phyloP scores from a whole-genome alignment of 92 coral and sea anemone species.

The Parazoanthus darwini region DNA sequence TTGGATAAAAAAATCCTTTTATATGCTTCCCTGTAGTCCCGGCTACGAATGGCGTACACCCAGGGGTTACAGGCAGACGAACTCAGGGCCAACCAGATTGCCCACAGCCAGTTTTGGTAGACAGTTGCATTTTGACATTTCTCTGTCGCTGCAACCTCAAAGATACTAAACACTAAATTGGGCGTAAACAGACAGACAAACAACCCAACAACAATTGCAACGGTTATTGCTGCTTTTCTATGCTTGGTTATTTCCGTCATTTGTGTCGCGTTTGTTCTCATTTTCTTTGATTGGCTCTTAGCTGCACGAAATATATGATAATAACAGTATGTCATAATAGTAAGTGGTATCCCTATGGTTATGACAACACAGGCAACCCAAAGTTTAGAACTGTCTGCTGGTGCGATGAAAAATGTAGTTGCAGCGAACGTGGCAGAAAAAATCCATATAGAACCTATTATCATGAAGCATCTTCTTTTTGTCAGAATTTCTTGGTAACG shows the following conservation, averaged over 20 bases:
- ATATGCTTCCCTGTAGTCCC: not conserved
- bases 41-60: constrained; percentile 42
- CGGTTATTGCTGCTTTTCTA: constrained; percentile 39
- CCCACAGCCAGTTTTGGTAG: constrained; percentile 53
- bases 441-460: constrained; percentile 14
- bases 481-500: constrained; percentile 20
- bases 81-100: constrained; percentile 29
- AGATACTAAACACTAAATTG: constrained; percentile 37
- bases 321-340: constrained; percentile 28
- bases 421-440: constrained; percentile 34
- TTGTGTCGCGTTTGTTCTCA: constrained; percentile 8
- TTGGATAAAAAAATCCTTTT: not conserved
- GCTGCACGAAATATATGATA: constrained; percentile 40
- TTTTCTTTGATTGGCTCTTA: constrained; percentile 17
- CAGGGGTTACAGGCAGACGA: constrained; percentile 47
- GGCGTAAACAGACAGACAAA: constrained; percentile 40
- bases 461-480: not conserved
- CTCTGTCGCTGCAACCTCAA: constrained; percentile 36
- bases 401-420: not conserved
- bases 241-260: constrained; percentile 26
- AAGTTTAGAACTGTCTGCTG: constrained; percentile 20
- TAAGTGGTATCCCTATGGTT: constrained; percentile 19
- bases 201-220: constrained; percentile 37
- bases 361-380: constrained; percentile 38
- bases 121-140: constrained; percentile 28